Conservation (phyloP, 2,888 invertebrate genomes). For the Ditula angustiorana region DNA sequence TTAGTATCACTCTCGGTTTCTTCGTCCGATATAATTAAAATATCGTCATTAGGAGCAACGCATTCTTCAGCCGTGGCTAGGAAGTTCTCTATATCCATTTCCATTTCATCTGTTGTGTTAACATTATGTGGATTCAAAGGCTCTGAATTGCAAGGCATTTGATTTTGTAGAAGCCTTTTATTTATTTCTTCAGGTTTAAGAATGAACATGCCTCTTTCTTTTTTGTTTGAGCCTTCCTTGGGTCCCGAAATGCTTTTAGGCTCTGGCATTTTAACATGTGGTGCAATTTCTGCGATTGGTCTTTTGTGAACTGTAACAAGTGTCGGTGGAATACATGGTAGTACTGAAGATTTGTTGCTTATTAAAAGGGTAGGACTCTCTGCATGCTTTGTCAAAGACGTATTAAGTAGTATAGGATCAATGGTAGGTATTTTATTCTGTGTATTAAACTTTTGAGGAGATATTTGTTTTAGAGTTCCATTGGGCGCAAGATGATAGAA, state of each 20-base stretch:
- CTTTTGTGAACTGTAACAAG: slow-evolving; percentile 41
- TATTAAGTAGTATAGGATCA: slow-evolving; percentile 19
- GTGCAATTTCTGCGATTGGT: slow-evolving; percentile 56
- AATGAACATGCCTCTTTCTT: slow-evolving; percentile 64
- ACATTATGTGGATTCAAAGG: slow-evolving; percentile 17
- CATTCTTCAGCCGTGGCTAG: slow-evolving; percentile 52
- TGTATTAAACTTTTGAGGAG: slow-evolving; percentile 27
- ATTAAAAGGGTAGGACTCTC: slow-evolving; percentile 7
- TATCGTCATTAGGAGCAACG: slow-evolving; percentile 46
- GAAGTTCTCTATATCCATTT: slow-evolving; percentile 62
- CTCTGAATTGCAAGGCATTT: slow-evolving; percentile 42
- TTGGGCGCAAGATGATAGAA: slow-evolving; percentile 64
- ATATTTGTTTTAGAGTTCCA: slow-evolving; percentile 49
- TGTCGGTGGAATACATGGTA: not conserved
- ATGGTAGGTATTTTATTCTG: slow-evolving; percentile 25
- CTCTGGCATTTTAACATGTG: slow-evolving; percentile 61
- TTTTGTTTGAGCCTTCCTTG: slow-evolving; percentile 43
- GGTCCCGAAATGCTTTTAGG: slow-evolving; percentile 28
- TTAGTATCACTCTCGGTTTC: slow-evolving; percentile 47
- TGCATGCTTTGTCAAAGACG: slow-evolving; percentile 1
- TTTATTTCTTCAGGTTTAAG: slow-evolving; percentile 81
- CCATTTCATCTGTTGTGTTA: slow-evolving; percentile 33
- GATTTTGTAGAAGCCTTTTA: slow-evolving; percentile 52
- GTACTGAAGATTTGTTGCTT: slow-evolving; percentile 9
- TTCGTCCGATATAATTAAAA: slow-evolving; percentile 55